Base-by-base conservation (phyloP, 1,140 invertebrate genomes). In the Gonatopus flavifemur region DNA sequence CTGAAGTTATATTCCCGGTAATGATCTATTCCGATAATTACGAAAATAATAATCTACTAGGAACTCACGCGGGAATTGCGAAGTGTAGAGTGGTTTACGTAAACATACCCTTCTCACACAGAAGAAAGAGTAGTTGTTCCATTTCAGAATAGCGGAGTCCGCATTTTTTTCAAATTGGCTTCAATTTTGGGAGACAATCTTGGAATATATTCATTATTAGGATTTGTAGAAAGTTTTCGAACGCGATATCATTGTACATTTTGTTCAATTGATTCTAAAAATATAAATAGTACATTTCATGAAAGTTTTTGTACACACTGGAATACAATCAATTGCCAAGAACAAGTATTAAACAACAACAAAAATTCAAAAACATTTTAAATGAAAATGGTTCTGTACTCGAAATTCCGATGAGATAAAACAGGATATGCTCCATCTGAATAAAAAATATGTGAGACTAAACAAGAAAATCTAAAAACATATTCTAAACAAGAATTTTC, bases 71-170 rank as follows among this genome's bases (percentile, higher is more conserved):
- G 12, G 36, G 41, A 2, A 36, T 42, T 30, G 28, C 28, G 7
- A 57, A 57, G 36, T 30, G 45, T 36, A 49, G 53, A 9, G 57
- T 32, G 20, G 19, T 51, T 16, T 59, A 52, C 41, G 10, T 55
- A 16, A 37, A 16, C 20, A 19, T 55, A 9, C 45, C 52, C n/a
- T 51, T 10, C 44, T 22, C 42, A 2, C 32, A 33, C 19, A 20
- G 32, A 1, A 20, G 32, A 18, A 33, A 33, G 15, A 33, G 22
- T 21, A 33, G 32, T 44, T 20, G 30, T 19, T 44, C 35, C 19
- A 21, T 44, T 44, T 22, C 24, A 19, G 9, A 44, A 44, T 33
- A 33, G 20, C 4, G 13, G 22, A 16, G 28, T 19, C 13, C 30
- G 30, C 2, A 20, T 10, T 20, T 13, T 20, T 3, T 33, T 44